Conservation (phyloP, 2,797 vertebrate genomes). For the Enteromius fasciolatus region DNA sequence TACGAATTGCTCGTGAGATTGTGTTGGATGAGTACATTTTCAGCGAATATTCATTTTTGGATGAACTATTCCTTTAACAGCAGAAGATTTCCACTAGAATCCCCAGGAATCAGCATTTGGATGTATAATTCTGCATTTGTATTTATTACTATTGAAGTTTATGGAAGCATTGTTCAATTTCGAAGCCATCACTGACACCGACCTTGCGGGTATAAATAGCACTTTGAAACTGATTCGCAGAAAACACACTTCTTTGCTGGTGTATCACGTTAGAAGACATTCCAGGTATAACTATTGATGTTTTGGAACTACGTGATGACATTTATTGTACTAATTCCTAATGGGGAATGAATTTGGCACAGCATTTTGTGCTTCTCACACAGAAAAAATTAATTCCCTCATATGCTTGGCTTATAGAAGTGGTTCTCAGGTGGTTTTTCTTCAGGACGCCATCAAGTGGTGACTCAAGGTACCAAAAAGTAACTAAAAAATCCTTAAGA, state of each 20-base stretch:
- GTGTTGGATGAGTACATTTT: not conserved
- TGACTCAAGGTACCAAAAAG: not conserved
- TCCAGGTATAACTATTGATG: not conserved
- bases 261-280: not conserved
- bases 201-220: not conserved
- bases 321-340: not conserved
- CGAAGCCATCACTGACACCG: not conserved
- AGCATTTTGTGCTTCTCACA: not conserved
- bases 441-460: constrained; percentile 9
- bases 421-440: not conserved
- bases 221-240: constrained; percentile 1
- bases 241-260: not conserved
- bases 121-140: constrained; percentile 3
- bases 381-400: not conserved
- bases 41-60: not conserved
- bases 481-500: not conserved
- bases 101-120: not conserved
- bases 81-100: constrained; percentile 13
- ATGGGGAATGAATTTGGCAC: not conserved
- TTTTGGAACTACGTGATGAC: not conserved
- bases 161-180: not conserved
- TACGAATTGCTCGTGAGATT: too few species aligned
- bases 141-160: not conserved
- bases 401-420: not conserved
- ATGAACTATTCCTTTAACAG: not conserved